These are phyloP conservation scores for Euwallacea similis DNA, from an alignment of 1,140 invertebrate genomes.

Conservation along the genomic window DNA sequence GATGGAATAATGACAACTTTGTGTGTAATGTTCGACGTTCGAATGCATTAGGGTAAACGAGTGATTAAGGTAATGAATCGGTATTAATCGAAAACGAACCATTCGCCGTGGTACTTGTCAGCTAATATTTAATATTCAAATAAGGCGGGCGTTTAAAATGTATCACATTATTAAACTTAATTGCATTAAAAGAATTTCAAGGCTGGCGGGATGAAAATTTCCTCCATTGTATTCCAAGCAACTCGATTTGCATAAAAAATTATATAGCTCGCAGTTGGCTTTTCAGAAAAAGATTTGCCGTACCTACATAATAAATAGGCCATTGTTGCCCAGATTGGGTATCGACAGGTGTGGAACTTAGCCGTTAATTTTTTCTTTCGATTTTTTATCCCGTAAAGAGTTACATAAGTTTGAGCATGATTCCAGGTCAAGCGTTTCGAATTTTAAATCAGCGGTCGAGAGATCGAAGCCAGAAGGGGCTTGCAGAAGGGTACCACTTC, in stretches of 20 bases:
- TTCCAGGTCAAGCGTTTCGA: too few relatives aligned
- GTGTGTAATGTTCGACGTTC: too few relatives aligned
- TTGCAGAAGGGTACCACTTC: too few relatives aligned
- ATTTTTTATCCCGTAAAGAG: neutral
- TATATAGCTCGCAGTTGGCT: slow-evolving; percentile 11
- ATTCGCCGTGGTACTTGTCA: too few relatives aligned
- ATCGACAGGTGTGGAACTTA: neutral
- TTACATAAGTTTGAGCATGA: too few relatives aligned
- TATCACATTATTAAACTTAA: slow-evolving; percentile 11
- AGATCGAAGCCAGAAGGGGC: too few relatives aligned
- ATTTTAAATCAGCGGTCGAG: too few relatives aligned
- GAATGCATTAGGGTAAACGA: neutral
- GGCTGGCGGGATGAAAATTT: slow-evolving; percentile 13
- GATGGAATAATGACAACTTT: too few relatives aligned
- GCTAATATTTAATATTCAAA: too few relatives aligned
- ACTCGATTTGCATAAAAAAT: slow-evolving; percentile 18
- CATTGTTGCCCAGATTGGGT: neutral
- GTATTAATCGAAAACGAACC: neutral
- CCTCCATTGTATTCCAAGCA: slow-evolving; percentile 13
- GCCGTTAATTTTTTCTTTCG: neutral
- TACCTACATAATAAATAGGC: slow-evolving; percentile 5
- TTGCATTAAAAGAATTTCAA: slow-evolving; percentile 18
- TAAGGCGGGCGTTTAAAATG: too few relatives aligned
- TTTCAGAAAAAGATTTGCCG: slow-evolving; percentile 8
- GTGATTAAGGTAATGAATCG: neutral